Evolutionary conservation across 2,113 vertebrate species (phyloP).

Genomic region (Mungos mungo): DNA sequence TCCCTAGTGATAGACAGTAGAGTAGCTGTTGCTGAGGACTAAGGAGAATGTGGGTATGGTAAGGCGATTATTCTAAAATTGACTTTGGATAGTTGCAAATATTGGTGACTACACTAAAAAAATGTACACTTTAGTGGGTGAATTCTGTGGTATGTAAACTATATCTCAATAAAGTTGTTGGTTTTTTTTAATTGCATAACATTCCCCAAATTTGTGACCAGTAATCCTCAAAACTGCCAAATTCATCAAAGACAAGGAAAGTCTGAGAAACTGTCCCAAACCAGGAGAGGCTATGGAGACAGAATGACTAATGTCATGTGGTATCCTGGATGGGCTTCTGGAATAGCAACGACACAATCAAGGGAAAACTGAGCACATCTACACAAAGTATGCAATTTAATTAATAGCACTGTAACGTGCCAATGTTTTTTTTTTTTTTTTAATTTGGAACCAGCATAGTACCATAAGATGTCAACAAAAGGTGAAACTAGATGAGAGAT

Average conservation of each 20-base stretch:
- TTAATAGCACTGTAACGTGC: not conserved
- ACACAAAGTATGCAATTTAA: not conserved
- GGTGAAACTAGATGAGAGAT: not conserved
- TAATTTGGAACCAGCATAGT: not conserved
- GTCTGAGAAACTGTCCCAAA: not conserved
- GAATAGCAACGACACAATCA: not conserved
- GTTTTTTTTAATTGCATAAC: not conserved
- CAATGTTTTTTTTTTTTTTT: not conserved
- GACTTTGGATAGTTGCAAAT: not conserved
- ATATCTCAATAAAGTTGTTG: not conserved
- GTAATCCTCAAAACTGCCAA: not conserved
- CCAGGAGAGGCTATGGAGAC: not conserved
- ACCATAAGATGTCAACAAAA: not conserved
- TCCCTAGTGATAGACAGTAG: not conserved
- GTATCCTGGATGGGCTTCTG: not conserved
- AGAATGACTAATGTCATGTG: not conserved
- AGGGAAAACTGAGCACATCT: not conserved
- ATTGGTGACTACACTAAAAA: not conserved
- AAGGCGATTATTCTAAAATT: not conserved
- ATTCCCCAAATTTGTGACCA: not conserved
- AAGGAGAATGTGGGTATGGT: not conserved
- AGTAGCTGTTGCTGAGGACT: not conserved
- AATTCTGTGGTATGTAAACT: not conserved
- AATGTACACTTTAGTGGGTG: not conserved
- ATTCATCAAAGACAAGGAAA: not conserved